Evolutionary conservation across 2,113 vertebrate species (phyloP).

Genomic region (Pelecanus crispus): DNA sequence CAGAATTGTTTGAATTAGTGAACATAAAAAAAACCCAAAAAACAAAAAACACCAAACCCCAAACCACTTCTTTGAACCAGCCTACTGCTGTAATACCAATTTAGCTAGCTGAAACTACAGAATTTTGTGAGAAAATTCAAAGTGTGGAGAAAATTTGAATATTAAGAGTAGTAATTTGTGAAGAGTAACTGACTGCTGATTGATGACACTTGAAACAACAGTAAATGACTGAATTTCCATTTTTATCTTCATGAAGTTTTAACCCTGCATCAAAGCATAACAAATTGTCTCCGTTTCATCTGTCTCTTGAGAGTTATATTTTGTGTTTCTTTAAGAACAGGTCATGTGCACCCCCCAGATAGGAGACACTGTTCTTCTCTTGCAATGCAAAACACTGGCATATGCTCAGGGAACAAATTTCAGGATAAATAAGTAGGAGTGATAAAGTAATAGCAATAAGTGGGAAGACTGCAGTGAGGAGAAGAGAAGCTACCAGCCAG

Average conservation of each 20-base stretch:
- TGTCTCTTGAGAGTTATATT: not conserved
- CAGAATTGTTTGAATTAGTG: not conserved
- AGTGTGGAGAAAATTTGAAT: not conserved
- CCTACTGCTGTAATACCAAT: not conserved
- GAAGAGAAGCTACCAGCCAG: not conserved
- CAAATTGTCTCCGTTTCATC: not conserved
- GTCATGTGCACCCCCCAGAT: accelerated
- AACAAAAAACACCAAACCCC: too few relatives aligned
- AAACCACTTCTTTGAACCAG: not conserved
- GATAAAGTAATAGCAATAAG: not conserved
- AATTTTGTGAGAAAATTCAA: not conserved
- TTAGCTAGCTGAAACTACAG: not conserved
- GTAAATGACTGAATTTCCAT: not conserved
- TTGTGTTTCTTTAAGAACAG: not conserved
- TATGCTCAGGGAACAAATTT: not conserved
- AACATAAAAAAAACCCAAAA: not conserved
- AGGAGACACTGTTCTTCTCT: not conserved
- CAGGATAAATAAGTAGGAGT: not conserved
- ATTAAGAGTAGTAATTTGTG: not conserved
- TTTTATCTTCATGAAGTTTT: not conserved
- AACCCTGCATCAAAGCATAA: not conserved
- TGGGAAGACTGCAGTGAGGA: not conserved
- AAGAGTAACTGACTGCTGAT: not conserved
- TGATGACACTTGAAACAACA: not conserved
- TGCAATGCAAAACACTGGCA: not conserved